Base-by-base conservation (phyloP, 2,888 invertebrate species). In the Ormyrus pomaceus region DNA sequence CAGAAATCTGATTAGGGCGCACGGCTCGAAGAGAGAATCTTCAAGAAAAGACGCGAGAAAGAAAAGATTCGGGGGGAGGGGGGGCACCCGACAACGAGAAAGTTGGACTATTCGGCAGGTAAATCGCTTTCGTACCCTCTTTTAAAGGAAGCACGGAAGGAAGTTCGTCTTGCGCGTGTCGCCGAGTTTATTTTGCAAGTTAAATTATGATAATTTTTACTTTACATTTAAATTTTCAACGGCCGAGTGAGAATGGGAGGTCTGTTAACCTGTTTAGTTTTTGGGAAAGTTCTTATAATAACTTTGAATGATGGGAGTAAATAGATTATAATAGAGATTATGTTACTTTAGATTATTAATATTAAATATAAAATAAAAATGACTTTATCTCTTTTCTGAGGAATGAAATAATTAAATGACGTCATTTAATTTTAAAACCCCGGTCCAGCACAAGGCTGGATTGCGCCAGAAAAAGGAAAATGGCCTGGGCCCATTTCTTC, bases 191-290 rank as follows among this genome's bases (percentile, higher is more conserved):
- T 69, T 79, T 72, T 79, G 72, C 79, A 79, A 72, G 72, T 55
- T 65, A 74, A 71, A 81, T 79, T 79, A 73, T 72, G 72, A 79
- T 81, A 81, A 81, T 76, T 79, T 74, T 81, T 76, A 76, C 72
- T 79, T 79, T 79, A 71, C 64, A 74, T 81, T 76, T 66, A 78
- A 77, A 78, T 78, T 70, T 1, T 19, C 19, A 61, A n/a, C 61
- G 46, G 11, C 64, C 45, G 55, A 76, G 55, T 9, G 69, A 19
- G 45, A 55, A 5, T 62, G 11, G 11, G 59, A 19, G 19, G 19
- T 19, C 19, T 19, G 19, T 19, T 19, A 19, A 19, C 19, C 19
- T 19, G 19, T 1, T 19, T 19, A 19, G 19, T 19, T 19, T 19
- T 19, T 19, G 19, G 19, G 19, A 19, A 19, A 19, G 19, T 19